These are phyloP conservation scores for Trimorus sp. DNA, from an alignment of 2,888 invertebrate species.

Conservation along the genomic window DNA sequence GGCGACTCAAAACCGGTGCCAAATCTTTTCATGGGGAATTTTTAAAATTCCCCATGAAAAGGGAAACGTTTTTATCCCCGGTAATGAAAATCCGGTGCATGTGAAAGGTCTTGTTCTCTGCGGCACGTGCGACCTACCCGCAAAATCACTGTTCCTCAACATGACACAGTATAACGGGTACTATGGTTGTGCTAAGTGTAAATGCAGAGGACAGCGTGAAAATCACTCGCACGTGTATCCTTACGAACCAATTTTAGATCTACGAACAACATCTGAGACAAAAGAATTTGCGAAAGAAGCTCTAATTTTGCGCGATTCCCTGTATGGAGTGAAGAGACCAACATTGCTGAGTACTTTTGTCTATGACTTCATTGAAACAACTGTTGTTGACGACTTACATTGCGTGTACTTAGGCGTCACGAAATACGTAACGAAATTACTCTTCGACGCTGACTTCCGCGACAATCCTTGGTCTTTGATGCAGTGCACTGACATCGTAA, in stretches of 20 bases:
- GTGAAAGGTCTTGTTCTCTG: conserved; percentile 15
- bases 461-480: background rate
- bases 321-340: background rate
- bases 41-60: conserved; percentile 19
- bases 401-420: background rate
- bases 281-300: background rate
- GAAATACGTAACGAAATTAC: background rate
- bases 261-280: background rate
- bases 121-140: conserved; percentile 47
- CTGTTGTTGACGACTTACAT: conserved; percentile 2
- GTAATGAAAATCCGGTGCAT: background rate
- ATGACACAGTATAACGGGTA: conserved; percentile 25
- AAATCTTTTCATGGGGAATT: conserved; percentile 30
- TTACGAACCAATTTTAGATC: background rate
- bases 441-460: background rate
- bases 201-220: background rate
- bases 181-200: conserved; percentile 1
- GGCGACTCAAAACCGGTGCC: background rate
- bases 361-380: background rate
- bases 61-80: conserved; percentile 3
- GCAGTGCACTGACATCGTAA: background rate
- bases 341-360: background rate
- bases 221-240: background rate
- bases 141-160: conserved; percentile 23
- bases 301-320: background rate